Base-by-base conservation (phyloP, 2,888 invertebrate genomes). In the Cordilura impudica region DNA sequence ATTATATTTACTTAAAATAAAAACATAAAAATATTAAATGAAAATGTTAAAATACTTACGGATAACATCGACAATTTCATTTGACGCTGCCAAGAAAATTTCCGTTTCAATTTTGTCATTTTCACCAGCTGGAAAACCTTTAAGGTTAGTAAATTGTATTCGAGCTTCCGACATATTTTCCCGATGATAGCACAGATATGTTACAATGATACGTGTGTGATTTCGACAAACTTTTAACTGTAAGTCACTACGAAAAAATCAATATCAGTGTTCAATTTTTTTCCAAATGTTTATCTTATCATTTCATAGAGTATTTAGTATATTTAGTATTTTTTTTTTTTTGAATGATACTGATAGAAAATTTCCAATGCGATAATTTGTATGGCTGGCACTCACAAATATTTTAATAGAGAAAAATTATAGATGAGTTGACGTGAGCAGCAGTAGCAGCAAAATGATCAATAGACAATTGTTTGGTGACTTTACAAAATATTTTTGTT, bases 1-100 rank as follows among this genome's bases (percentile, higher is more conserved):
- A n/a, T n/a, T 45, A 14, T 12, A 61, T 51, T 43, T 39, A 26
- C 2, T 31, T 26, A 18, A 54, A 19, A 2, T 6, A 54, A 19
- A 53, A 14, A 47, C 43, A 4, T n/a, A 39, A 39, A n/a, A 31
- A 18, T 21, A 35, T 21, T 2, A 54, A 19, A 31, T 29, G n/a
- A 45, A 61, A 8, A 14, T 35, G 5, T 21, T 16, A 14, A 18
- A 74, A 53, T 51, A 90, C 92, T 88, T 90, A 94, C 95, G 94
- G 82, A 94, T 91, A 83, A 94, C 86, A 74, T 87, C 85, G n/a
- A 94, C 91, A 84, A 94, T 90, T 86, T 92, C 92, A 82, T 90
- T 90, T 43, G 93, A 90, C 54, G 94, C 93, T 81, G 91, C 90
- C 72, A 95, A 88, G 90, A 94, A 95, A 81, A 91, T 85, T 76